Base-by-base conservation (phyloP, 2,797 vertebrate genomes). In the Phoxinus dragarum region DNA sequence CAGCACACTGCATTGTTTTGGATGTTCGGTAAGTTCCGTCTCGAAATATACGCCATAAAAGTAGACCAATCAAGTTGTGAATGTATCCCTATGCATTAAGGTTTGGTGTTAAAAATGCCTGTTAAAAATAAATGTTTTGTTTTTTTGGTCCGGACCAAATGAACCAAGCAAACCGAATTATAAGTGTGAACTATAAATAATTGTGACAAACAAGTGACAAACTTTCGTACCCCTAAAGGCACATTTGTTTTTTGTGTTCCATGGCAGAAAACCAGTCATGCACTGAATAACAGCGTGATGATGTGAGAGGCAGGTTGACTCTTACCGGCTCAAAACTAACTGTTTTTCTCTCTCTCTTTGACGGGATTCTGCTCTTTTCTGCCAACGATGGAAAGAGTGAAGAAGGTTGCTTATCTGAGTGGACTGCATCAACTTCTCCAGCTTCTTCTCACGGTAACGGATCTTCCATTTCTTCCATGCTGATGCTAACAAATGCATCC, bases 381-480 rank as follows among this genome's bases (percentile, higher is more conserved):
- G 56, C 75, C 75, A 78, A n/a, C 0, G 23, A 10, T 61, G 54
- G 54, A 78, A 61, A 12, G 1, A 76, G 11, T 38, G 3, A 56
- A 16, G 34, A 38, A 78, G 54, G 21, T 19, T 42, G 52, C 54
- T 78, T 12, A 8, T 78, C 75, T 78, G 75, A 61, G 9, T 19
- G 36, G 23, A 78, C 54, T 61, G 36, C n/a, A 42, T 59, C 21
- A 78, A 78, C 23, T 11, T 78, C 23, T 78, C 54, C 36, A 61
- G 38, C 54, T n/a, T 78, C 12, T 42, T 78, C 75, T 61, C 21
- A 61, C 8, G n/a, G 36, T 40, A 27, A 14, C 36, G 9, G 47
- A 61, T 27, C 36, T 78, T 78, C 75, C 75, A 78, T 9, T 78
- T n/a, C 14, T 1, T 78, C 54, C 75, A 78, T 59, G 23, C 7